Evolutionary conservation across 2,888 invertebrate genomes (phyloP), one percentile per base, ranked within the genome.

Genomic region (Syrphus vitripennis): DNA sequence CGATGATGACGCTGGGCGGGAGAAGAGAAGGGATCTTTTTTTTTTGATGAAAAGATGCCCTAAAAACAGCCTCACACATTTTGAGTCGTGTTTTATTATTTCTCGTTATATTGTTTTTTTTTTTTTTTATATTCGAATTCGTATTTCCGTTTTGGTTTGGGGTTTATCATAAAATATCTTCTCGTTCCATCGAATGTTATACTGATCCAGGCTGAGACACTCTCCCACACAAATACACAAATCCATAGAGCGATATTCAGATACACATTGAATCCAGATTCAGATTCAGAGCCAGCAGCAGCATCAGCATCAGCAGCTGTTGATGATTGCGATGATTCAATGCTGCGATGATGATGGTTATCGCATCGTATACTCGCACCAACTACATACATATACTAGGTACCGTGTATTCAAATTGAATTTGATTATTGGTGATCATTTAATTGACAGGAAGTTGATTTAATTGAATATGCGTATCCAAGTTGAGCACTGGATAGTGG

Each of bases 371-470:
- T 29, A 16, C 67, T 55, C 75, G 75, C 70, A 74, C 57, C 69
- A n/a, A 67, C 63, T 34, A 34, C 12, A 10, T 34, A 21, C 2
- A 12, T 59, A 57, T 26, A 12, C 10, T 14, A 34, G 10, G 12
- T 7, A 9, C 10, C 37, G 14, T 21, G 29, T 59, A 86, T 86
- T 86, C 82, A 86, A 86, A 82, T 86, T 86, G 86, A 86, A 86
- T 86, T 86, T 86, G 86, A 82, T 86, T 86, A 86, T 86, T 86
- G 86, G 86, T 86, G 86, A 86, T 86, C 82, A 78, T 86, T 86
- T 77, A 86, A 86, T 86, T 86, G 86, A 82, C 86, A 82, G 86
- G 86, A 86, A 86, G 86, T 86, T 61, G 69, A 86, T 86, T 86
- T 82, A 86, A 86, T 86, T 86, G 86, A 82, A 86, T 78, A 50